phyloP scores from a whole-genome alignment of 2,113 vertebrate species.

The Pontoporia blainvillei region DNA sequence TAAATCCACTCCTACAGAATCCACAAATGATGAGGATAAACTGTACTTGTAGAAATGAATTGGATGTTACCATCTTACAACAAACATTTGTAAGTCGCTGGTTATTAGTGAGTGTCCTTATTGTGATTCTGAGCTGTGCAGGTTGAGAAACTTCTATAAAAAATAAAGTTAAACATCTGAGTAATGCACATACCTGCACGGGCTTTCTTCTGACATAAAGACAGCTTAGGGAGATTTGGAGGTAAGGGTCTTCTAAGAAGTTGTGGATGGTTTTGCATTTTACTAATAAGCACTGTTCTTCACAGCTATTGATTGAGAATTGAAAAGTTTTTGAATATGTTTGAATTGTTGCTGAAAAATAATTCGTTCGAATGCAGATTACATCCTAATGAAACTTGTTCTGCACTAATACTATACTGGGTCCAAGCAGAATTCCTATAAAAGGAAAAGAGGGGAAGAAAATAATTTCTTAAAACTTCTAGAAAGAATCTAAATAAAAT shows the following conservation, averaged over 20 bases:
- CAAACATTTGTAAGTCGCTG: background rate
- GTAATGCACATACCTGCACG: slow-evolving; percentile 48
- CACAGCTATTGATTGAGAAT: background rate
- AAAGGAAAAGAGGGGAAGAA: background rate
- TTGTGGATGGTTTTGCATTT: slow-evolving; percentile 49
- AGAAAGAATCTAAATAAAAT: slow-evolving; percentile 9
- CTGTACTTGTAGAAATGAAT: background rate
- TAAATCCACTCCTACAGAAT: background rate
- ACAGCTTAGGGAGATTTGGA: slow-evolving; percentile 17
- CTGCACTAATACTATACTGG: background rate
- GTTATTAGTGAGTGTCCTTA: background rate
- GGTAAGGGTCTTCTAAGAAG: slow-evolving; percentile 57
- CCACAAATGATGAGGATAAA: background rate
- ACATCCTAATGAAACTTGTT: slow-evolving; percentile 20
- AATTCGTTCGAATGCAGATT: slow-evolving; percentile 30
- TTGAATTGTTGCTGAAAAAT: background rate
- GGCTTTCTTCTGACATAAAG: background rate
- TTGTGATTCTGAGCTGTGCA: background rate
- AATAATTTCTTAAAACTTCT: background rate
- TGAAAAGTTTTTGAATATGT: slow-evolving; percentile 29
- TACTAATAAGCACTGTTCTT: slow-evolving; percentile 13
- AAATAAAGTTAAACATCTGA: slow-evolving; percentile 5
- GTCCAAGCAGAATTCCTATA: slow-evolving; percentile 36
- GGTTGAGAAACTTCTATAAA: slow-evolving; percentile 7
- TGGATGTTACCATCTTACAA: background rate